Conservation (phyloP, 2,113 vertebrate species). For the Mesocricetus auratus region DNA sequence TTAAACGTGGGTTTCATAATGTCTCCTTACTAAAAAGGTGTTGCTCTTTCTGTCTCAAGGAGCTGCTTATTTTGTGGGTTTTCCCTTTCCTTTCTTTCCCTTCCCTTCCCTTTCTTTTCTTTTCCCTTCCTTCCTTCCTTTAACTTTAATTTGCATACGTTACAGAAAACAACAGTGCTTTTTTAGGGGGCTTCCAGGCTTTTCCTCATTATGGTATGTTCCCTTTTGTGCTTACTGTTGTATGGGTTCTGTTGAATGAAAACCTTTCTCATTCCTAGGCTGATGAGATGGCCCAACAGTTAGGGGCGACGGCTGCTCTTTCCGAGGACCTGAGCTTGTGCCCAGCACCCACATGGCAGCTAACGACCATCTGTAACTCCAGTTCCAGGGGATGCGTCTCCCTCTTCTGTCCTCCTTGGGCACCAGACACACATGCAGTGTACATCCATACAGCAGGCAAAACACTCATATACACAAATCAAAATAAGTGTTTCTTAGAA, state of each 20-base stretch:
- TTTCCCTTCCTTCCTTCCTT: not conserved
- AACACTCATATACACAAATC: not conserved
- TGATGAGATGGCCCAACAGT: not conserved
- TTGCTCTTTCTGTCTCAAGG: not conserved
- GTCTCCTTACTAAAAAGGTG: not conserved
- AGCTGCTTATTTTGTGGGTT: not conserved
- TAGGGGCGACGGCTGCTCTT: not conserved
- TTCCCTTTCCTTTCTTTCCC: not conserved
- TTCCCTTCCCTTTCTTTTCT: not conserved
- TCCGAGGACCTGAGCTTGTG: not conserved
- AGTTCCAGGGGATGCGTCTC: not conserved
- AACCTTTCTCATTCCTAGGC: not conserved
- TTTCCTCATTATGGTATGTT: not conserved
- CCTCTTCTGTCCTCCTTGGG: not conserved
- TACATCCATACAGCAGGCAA: not conserved
- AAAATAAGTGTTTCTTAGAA: not conserved
- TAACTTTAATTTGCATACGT: constrained; percentile 49
- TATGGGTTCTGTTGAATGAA: constrained; percentile 22
- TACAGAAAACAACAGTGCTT: constrained; percentile 31
- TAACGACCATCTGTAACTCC: not conserved
- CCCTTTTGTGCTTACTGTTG: not conserved
- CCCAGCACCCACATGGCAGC: not conserved
- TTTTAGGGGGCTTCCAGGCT: not conserved
- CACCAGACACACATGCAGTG: not conserved
- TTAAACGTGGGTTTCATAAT: not conserved